Base-by-base conservation (phyloP, 2,797 vertebrate species). In the Hypotaenidia okinawae region DNA sequence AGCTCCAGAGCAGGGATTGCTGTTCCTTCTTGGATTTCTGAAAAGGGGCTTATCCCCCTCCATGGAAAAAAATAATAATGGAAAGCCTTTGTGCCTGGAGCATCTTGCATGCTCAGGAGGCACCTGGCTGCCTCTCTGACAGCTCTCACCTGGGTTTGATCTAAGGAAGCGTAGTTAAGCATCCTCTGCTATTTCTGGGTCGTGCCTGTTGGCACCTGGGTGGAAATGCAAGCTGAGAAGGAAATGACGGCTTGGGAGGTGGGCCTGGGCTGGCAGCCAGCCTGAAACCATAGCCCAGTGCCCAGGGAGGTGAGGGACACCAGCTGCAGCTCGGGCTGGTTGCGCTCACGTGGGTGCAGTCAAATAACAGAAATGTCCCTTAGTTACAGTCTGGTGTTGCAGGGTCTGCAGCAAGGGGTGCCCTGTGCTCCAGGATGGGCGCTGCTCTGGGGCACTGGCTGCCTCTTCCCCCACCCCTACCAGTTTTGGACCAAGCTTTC, bases 401-500 rank as follows among this genome's bases (percentile, higher is more conserved):
- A 69, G 64, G 32, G 16, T 62, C 22, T 52, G 55, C 51, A 52
- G 51, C 6, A 12, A 41, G 3, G 0, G 27, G 67, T 67, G 57
- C 47, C 91, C 49, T 35, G 2, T 3, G 1, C 1, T 1, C 57
- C 51, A 25, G 32, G 21, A 47, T 86, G 52, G 75, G 84, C 57
- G 25, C 49, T 22, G 6, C 28, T 15, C 27, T 0, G 4, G 64
- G 11, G 27, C 18, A 19, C 54, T 70, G 75, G 49, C 27, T 67
- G 47, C 3, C 13, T 18, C 43, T 45, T 45, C 43, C 18, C 43
- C 18, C 18, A 45, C 9, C n/a, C 2, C 16, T 16, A 25, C 10
- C 11, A 16, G 49, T 83, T 75, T 45, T 1, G 0, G 24, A 6
- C 5, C 0, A 2, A 77, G 43, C 64, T 3, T 0, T 67, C 35